phyloP scores from a whole-genome alignment of 2,888 invertebrate species.

The Phaedon cochleariae region DNA sequence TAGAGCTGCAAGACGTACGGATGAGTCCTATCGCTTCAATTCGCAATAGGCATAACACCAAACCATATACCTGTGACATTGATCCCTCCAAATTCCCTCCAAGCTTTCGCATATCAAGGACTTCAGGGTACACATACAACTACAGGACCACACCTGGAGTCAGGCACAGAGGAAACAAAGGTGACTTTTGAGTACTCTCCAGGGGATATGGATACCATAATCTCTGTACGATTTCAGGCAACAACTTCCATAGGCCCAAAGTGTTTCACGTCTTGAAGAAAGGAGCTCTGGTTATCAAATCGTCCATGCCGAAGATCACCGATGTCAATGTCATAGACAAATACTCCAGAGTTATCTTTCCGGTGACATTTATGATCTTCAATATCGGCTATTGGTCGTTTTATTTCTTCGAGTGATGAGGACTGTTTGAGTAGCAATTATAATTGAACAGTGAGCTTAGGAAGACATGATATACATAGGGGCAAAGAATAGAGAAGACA shows the following conservation, averaged over 20 bases:
- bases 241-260: slow-evolving; percentile 70
- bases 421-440: neutral
- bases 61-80: slow-evolving; percentile 59
- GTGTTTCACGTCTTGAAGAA: slow-evolving; percentile 83
- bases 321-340: slow-evolving; percentile 99
- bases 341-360: slow-evolving; percentile 94
- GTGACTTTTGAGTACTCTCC: slow-evolving; percentile 47
- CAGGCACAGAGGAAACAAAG: slow-evolving; percentile 66
- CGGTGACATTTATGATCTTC: slow-evolving; percentile 93
- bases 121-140: slow-evolving; percentile 67
- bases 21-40: slow-evolving; percentile 86
- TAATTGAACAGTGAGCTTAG: no score
- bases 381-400: slow-evolving; percentile 97
- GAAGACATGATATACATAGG: no score
- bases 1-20: slow-evolving; percentile 87
- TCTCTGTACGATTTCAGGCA: slow-evolving; percentile 62
- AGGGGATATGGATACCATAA: neutral
- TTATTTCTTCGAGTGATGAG: slow-evolving; percentile 64
- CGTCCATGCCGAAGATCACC: slow-evolving; percentile 94
- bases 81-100: slow-evolving; percentile 75
- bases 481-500: no score
- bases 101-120: slow-evolving; percentile 77
- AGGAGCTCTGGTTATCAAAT: slow-evolving; percentile 85
- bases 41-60: slow-evolving; percentile 70
- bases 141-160: slow-evolving; percentile 68